These are phyloP conservation scores for Hypolimnas misippus DNA, from an alignment of 2,888 invertebrate genomes.

Conservation along the genomic window DNA sequence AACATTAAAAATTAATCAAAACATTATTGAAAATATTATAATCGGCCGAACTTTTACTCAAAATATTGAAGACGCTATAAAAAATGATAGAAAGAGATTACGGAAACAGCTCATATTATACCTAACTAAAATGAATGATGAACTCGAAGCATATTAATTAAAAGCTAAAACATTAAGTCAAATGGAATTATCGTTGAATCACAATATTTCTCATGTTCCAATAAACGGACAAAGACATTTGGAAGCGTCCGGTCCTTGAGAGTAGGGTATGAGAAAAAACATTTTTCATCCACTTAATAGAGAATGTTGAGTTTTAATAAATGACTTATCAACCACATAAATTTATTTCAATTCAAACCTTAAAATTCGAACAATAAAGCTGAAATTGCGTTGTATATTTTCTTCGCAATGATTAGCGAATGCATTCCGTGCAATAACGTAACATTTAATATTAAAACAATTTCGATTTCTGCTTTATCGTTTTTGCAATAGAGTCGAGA, in stretches of 20 bases:
- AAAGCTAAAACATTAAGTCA: background rate
- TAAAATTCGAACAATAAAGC: background rate
- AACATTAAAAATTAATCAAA: too few species aligned
- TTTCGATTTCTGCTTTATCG: conserved; percentile 7
- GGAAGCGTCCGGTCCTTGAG: conserved; percentile 20
- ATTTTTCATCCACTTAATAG: conserved; percentile 30
- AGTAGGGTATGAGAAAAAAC: conserved; percentile 22
- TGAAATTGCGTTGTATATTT: background rate
- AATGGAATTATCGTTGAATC: background rate
- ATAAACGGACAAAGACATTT: conserved; percentile 24
- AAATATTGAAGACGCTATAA: too few species aligned
- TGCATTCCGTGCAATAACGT: background rate
- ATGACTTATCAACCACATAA: background rate
- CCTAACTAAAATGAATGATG: too few species aligned
- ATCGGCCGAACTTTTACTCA: too few species aligned
- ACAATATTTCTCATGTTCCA: background rate
- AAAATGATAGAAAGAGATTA: too few species aligned
- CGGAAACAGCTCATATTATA: too few species aligned
- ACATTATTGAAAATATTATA: too few species aligned
- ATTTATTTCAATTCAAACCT: background rate
- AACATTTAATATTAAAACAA: background rate
- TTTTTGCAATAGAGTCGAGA: background rate
- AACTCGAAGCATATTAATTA: background rate
- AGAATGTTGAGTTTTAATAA: background rate
- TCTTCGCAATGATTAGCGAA: background rate